These are phyloP conservation scores for Nannospalax galili DNA, from an alignment of 2,113 vertebrate genomes.

Conservation along the genomic window DNA sequence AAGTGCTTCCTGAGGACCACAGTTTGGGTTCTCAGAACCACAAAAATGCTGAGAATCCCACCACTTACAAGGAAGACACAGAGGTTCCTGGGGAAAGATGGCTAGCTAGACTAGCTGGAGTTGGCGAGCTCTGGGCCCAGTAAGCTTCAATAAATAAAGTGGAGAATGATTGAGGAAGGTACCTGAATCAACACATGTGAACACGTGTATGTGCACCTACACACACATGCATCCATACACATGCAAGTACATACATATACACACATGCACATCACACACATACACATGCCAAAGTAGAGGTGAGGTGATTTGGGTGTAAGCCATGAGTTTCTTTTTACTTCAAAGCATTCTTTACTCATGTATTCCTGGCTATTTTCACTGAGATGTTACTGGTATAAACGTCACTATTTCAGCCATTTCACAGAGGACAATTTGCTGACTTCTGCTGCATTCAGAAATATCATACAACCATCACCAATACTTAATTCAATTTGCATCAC, in stretches of 20 bases:
- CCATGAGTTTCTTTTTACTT: not conserved
- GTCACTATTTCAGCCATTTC: slow-evolving; percentile 25
- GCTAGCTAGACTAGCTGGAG: not conserved
- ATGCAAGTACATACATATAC: not conserved
- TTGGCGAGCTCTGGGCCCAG: not conserved
- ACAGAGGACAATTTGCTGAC: not conserved
- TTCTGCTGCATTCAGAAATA: not conserved
- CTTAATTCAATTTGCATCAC: not conserved
- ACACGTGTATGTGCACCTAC: not conserved
- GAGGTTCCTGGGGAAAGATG: not conserved
- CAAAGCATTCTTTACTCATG: not conserved
- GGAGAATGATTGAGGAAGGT: not conserved
- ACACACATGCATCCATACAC: not conserved
- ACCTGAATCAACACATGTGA: not conserved
- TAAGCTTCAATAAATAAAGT: not conserved
- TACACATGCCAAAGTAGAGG: not conserved
- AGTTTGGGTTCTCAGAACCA: not conserved
- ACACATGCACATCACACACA: not conserved
- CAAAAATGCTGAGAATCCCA: not conserved
- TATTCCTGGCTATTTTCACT: not conserved
- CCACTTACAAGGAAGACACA: not conserved
- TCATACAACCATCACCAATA: not conserved
- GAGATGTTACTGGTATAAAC: not conserved
- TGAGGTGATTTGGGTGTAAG: not conserved
- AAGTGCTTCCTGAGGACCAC: not conserved